Base-by-base conservation (phyloP, 2,888 invertebrate genomes). In the Leptinotarsa tumamoca region DNA sequence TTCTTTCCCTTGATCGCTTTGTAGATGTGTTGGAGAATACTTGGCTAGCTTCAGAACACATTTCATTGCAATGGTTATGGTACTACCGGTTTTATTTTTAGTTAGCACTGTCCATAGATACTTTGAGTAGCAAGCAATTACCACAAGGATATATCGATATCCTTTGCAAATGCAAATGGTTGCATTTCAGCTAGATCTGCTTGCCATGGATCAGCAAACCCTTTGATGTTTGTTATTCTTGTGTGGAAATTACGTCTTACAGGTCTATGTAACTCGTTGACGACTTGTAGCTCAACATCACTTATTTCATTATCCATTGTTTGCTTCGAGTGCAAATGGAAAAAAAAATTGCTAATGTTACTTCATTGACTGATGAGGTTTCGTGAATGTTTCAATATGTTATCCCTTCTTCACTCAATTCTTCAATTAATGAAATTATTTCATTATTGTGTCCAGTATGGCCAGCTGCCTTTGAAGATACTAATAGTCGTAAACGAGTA, bases 381-480 rank as follows among this genome's bases (percentile, higher is more conserved):
- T 54, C n/a, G 14, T 54, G 5, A 54, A 54, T 54, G 54, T 54
- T 17, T 67, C 43, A 43, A 67, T 67, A 51, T 56, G 43, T 33
- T 33, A 43, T 33, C 13, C 33, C 21, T 21, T 21, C 21, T 21
- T 21, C 58, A 63, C 74, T 43, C 43, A 74, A 56, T 71, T 71
- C 68, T 18, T 71, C 67, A 67, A 74, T 67, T 23, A 74, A 68
- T 33, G 67, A n/a, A n/a, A 67, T 50, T 15, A 74, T 74, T 66
- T 74, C 74, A 67, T 67, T 67, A 49, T 67, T 27, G 33, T 71
- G 74, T 23, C 68, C 54, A 18, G 74, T 67, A 71, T 74, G 54
- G 2, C 71, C 74, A 43, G 58, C 71, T 43, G 21, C 13, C 67
- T 71, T 67, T 50, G 71, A 74, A 70, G 66, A 66, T 66, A 50